Conservation (phyloP, 2,797 vertebrate genomes). For the Dryobates pubescens region DNA sequence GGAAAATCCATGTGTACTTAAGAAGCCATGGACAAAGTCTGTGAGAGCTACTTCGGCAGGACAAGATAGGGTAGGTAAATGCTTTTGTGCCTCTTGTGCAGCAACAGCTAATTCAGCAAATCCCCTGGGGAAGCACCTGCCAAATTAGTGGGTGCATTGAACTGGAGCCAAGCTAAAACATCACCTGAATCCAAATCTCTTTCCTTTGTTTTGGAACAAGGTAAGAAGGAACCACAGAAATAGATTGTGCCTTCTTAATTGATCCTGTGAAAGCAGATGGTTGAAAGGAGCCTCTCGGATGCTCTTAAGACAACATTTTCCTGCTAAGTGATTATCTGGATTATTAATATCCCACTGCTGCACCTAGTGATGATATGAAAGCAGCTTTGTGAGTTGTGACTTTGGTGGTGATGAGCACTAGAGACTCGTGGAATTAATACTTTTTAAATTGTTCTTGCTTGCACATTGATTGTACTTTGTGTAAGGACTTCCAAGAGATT, state of each 20-base stretch:
- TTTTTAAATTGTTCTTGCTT: constrained; percentile 1
- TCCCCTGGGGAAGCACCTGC: background rate
- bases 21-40: background rate
- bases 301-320: constrained; percentile 1
- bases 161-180: background rate
- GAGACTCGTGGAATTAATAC: background rate
- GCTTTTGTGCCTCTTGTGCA: background rate
- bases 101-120: background rate
- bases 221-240: background rate
- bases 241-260: background rate
- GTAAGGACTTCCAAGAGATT: background rate
- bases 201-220: background rate
- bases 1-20: background rate
- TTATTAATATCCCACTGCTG: constrained; percentile 11
- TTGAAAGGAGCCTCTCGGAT: background rate
- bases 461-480: constrained; percentile 7
- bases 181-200: background rate
- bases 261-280: background rate
- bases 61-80: background rate
- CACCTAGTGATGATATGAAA: constrained; percentile 2
- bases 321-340: constrained; percentile 19
- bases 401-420: background rate
- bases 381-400: constrained; percentile 14
- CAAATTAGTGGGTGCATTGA: background rate
- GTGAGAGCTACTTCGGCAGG: background rate